Base-by-base conservation (phyloP, 2,113 vertebrate species). In the Chaetodon trifascialis region DNA sequence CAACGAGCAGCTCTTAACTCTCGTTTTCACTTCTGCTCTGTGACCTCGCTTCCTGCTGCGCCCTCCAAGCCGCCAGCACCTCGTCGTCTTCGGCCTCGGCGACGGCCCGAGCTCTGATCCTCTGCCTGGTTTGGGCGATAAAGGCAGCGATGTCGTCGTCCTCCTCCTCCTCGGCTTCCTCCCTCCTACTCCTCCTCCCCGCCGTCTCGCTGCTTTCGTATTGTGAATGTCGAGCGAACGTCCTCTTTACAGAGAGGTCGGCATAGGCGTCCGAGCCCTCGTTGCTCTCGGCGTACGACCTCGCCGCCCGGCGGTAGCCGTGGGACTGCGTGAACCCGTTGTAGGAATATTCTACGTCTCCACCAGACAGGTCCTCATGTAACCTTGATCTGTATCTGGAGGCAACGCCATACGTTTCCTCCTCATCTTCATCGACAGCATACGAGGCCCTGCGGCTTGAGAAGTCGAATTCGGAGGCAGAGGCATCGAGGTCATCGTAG, bases 51-150 rank as follows among this genome's bases (percentile, higher is more conserved):
- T 97, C 96, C 71, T 96, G 96, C 68, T 96, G 95, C 19, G 90
- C 96, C 81, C 96, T 96, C 98, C 98, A 99, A 1, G 97, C 96
- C 2, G 90, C 88, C 0, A 99, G 96, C 71, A 99, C 91, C 66
- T 97, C 97, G 71, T 99, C 96, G 2, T 97, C 96, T 7, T 96
- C 95, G 54, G 94, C 93, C 79, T 97, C 96, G 5, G 95, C 95
- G 0, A 87, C 82, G 5, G 94, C 93, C 17, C 93, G 87, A 5
- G 93, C 93, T 68, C 91, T 82, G 38, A 90, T 70, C 71, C 93
- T 90, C 81, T 95, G 92, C 49, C 94, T 91, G 49, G 94, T 94
- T 59, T 93, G 93, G 23, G 90, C 89, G 2, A 95, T 90, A 52
- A 95, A 95, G 19, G 86, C 44, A 0, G 87, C 67, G 0, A 95